phyloP scores from a whole-genome alignment of 2,113 vertebrate genomes.

The Pelecanoides urinatrix region DNA sequence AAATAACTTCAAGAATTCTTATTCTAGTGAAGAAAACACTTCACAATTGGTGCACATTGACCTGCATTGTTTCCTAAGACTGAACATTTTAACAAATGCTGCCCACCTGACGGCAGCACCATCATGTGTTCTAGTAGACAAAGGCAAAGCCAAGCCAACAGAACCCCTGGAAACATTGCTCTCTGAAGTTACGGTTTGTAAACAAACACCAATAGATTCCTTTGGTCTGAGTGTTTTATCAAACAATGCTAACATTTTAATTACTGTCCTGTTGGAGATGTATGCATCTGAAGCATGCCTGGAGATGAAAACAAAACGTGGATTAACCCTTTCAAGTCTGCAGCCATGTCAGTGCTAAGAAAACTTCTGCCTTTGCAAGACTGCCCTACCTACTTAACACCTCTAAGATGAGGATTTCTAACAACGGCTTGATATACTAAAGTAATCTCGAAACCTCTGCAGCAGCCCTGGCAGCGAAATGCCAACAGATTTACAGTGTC shows the following conservation, averaged over 20 bases:
- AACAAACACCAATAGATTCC: background rate
- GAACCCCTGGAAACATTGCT: accelerated
- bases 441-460: background rate
- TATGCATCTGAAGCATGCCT: background rate
- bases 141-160: background rate
- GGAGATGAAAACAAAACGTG: background rate
- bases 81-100: background rate
- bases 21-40: background rate
- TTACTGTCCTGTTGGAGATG: too few species aligned
- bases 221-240: background rate
- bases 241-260: background rate
- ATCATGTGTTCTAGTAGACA: accelerated
- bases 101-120: background rate
- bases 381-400: background rate
- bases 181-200: background rate
- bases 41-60: too few species aligned
- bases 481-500: background rate
- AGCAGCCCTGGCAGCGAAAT: background rate
- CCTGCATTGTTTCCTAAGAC: background rate
- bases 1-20: background rate
- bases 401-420: background rate
- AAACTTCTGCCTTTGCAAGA: background rate
- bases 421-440: too few species aligned
- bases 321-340: background rate
- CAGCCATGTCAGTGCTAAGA: background rate